phyloP scores from a whole-genome alignment of 2,888 invertebrate genomes.

The Leptopilina syphax region DNA sequence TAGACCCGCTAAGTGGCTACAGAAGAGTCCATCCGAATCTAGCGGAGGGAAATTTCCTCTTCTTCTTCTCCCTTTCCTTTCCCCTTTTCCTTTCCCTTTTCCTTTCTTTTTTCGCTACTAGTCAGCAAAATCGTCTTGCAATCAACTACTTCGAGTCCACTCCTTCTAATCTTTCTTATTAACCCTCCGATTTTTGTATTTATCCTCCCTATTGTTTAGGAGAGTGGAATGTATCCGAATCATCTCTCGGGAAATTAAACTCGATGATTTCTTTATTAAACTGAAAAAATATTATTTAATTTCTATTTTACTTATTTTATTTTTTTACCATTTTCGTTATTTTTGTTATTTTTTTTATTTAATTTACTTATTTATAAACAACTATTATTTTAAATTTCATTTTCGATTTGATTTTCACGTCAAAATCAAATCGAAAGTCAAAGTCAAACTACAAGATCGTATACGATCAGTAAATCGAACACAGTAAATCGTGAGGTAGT shows the following conservation, averaged over 20 bases:
- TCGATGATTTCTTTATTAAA: too few species aligned
- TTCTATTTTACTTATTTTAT: too few species aligned
- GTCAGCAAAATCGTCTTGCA: constrained; percentile 61
- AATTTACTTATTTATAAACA: too few species aligned
- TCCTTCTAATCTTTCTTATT: constrained; percentile 36
- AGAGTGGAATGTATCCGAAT: constrained; percentile 22
- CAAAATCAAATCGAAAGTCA: too few species aligned
- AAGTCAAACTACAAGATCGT: too few species aligned
- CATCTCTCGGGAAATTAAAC: neutral
- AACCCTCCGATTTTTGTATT: constrained; percentile 17
- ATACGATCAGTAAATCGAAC: too few species aligned
- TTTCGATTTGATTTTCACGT: too few species aligned
- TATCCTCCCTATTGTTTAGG: constrained; percentile 9
- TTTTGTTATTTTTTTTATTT: too few species aligned
- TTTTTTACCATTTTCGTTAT: too few species aligned
- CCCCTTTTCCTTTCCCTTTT: constrained; percentile 46
- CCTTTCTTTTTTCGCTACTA: constrained; percentile 51
- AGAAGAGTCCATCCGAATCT: constrained; percentile 62
- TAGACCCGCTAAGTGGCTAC: constrained; percentile 68
- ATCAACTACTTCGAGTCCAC: constrained; percentile 56
- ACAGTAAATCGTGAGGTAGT: too few species aligned
- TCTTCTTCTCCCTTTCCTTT: constrained; percentile 43
- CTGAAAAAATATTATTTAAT: too few species aligned
- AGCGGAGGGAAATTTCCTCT: constrained; percentile 50
- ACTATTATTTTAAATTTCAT: too few species aligned